Percentiles rank a stretch among this genome's conserved stretches.
Conservation (phyloP, 2,113 vertebrate genomes). For the Daubentonia madagascariensis region DNA sequence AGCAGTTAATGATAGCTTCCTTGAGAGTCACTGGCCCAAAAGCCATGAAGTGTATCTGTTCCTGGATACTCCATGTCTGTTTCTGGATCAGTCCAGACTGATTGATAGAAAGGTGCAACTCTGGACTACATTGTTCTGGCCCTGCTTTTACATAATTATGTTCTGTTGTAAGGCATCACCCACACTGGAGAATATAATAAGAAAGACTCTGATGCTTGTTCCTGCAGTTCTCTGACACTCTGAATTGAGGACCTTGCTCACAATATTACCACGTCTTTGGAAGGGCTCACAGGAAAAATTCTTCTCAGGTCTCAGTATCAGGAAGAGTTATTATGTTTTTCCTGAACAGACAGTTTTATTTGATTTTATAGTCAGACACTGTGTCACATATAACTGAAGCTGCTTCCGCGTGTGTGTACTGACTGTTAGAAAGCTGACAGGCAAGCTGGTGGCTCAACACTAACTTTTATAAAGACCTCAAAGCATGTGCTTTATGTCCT, state of each 20-base stretch:
- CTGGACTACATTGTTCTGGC: not conserved
- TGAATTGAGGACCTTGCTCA: not conserved
- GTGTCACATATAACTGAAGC: not conserved
- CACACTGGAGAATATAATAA: not conserved
- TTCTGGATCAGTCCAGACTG: not conserved
- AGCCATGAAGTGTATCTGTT: not conserved
- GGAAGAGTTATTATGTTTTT: not conserved
- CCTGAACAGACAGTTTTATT: not conserved
- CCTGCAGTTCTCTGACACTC: not conserved
- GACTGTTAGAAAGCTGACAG: not conserved
- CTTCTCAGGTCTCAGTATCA: not conserved
- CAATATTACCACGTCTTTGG: not conserved
- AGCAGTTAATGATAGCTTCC: not conserved
- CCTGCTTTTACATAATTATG: not conserved
- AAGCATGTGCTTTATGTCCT: not conserved
- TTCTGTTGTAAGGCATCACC: not conserved
- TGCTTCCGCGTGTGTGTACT: not conserved
- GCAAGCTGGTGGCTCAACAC: not conserved
- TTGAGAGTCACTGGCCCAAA: not conserved
- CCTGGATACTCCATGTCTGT: not conserved
- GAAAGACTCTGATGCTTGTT: not conserved
- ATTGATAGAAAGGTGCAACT: not conserved
- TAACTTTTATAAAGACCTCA: not conserved
- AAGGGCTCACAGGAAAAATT: not conserved
- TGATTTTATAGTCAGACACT: not conserved